Base-by-base conservation (phyloP, 2,888 invertebrate species). In the Conops quadrifasciatus region DNA sequence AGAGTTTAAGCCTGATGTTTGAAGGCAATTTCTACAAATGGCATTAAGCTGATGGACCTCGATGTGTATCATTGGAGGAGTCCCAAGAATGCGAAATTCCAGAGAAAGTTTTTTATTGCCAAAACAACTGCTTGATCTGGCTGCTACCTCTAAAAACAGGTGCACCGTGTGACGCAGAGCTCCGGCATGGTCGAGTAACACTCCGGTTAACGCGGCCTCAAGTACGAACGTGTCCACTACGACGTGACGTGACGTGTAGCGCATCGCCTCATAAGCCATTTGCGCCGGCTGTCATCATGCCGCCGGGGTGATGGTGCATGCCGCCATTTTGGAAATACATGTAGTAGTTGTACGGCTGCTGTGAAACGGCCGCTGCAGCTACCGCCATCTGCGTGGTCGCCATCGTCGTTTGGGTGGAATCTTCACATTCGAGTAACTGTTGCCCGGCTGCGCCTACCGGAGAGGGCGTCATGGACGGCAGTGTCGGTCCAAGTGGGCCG, bases 241-340 rank as follows among this genome's bases (percentile, higher is more conserved):
- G n/a, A n/a, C n/a, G n/a, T n/a, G n/a, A 36, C 9, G 36, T 11
- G 28, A 30, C 24, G 65, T 28, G 15, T 30, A 11, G 53, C 36
- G 45, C 58, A 67, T 73, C 28, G n/a, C 73, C 79, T 84, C 84
- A 86, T 84, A 86, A 84, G n/a, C 86, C 85, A 21, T 85, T 85
- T 69, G 86, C 86, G 15, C 83, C 83, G 9, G 81, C 81, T n/a
- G 85, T 80, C 81, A 84, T 84, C 45, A 83, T 79, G 30, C 84
- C 82, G 70, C 81, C 80, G 75, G 85, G 85, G 58, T 84, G 84
- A 72, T 84, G 84, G 71, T 85, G 84, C 82, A 84, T 84, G 70
- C 85, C 85, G 45, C 83, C 83, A 78, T 85, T 85, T 76, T 86
- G 86, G 78, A 86, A 83, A 78, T 86, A 86, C 85, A 86, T 85